Conservation (phyloP, 2,888 invertebrate genomes). For the Arrhopalites spinosus region DNA sequence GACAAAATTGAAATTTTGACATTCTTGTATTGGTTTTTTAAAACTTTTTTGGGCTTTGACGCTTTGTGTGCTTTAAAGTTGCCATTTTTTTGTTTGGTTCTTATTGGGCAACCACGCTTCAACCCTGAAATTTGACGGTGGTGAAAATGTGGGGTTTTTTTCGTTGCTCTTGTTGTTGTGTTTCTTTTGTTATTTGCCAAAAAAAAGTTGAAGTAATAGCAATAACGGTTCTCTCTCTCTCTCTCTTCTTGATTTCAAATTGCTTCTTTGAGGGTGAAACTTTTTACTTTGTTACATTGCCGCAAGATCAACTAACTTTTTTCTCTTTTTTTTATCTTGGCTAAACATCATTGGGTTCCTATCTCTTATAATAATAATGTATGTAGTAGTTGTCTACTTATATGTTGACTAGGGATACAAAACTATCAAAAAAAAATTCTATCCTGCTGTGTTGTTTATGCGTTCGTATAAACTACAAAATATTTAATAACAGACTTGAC, state of each 20-base stretch:
- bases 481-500: too few relatives aligned
- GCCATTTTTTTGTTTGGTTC: background rate
- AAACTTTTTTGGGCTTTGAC: too few relatives aligned
- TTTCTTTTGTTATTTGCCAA: background rate
- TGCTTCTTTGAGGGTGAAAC: conserved; percentile 26
- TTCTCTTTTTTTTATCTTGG: conserved; percentile 5
- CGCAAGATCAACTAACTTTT: conserved; percentile 33
- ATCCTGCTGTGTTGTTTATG: too few relatives aligned
- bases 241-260: conserved; percentile 38
- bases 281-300: background rate
- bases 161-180: background rate
- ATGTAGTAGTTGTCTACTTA: too few relatives aligned
- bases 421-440: background rate
- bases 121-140: background rate
- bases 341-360: too few relatives aligned
- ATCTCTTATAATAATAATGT: too few relatives aligned
- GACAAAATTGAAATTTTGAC: too few relatives aligned
- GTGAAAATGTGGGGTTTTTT: background rate
- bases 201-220: conserved; percentile 1
- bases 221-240: background rate
- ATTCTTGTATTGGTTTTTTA: too few relatives aligned
- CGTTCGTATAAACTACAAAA: too few relatives aligned
- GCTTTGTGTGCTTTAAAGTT: background rate
- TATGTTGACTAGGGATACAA: background rate
- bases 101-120: background rate